phyloP scores from a whole-genome alignment of 2,797 vertebrate genomes.

The Diplodus sargus region DNA sequence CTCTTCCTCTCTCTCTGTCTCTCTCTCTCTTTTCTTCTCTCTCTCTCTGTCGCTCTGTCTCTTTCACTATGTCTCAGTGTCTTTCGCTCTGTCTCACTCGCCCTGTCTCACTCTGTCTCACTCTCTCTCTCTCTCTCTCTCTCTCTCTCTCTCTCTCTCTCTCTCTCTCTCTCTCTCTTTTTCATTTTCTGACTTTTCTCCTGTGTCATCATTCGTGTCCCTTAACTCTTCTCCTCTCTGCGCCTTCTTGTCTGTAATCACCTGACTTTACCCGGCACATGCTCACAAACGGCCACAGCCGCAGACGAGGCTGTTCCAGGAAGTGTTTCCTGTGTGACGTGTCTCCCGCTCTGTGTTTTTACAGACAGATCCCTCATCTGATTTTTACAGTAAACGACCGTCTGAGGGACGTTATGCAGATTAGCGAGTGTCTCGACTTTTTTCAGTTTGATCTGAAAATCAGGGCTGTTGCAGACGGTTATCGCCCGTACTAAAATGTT shows the following conservation, averaged over 20 bases:
- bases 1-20: neutral
- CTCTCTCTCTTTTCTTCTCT: neutral
- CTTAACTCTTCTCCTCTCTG: neutral
- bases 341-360: conserved; percentile 60
- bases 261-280: conserved; percentile 22
- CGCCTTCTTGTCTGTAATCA: neutral
- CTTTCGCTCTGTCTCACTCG: neutral
- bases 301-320: conserved; percentile 62
- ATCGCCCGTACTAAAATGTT: conserved; percentile 6
- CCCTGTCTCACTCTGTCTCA: neutral
- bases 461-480: neutral
- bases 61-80: neutral
- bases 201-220: neutral
- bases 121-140: neutral
- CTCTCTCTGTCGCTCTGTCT: too few species aligned
- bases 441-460: conserved; percentile 1
- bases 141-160: neutral
- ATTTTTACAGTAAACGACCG: conserved; percentile 7
- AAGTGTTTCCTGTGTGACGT: conserved; percentile 76
- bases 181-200: neutral
- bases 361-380: conserved; percentile 28
- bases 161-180: neutral
- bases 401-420: neutral
- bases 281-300: conserved; percentile 2
- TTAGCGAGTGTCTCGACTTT: neutral